Percentiles rank a stretch among this genome's conserved stretches.
phyloP scores from a whole-genome alignment of 2,113 vertebrate genomes.

The Ellobius talpinus region DNA sequence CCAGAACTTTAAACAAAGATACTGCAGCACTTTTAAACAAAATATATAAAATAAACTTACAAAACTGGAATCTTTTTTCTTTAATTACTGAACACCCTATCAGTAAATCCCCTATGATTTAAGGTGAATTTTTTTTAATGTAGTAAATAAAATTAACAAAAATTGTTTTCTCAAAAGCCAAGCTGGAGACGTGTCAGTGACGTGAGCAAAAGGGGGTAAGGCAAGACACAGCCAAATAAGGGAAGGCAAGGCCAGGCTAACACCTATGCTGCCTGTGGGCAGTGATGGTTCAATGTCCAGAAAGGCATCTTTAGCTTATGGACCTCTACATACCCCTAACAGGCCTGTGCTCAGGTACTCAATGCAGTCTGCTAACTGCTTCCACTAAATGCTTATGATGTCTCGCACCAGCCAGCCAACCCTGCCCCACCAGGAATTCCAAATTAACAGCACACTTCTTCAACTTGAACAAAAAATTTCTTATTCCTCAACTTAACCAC shows the following conservation, averaged over 20 bases:
- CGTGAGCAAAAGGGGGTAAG: not conserved
- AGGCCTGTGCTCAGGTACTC: not conserved
- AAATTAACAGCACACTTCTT: not conserved
- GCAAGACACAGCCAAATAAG: not conserved
- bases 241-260: not conserved
- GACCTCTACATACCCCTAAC: not conserved
- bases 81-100: not conserved
- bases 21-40: not conserved
- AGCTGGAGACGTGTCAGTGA: not conserved
- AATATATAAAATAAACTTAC: not conserved
- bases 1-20: not conserved
- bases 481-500: not conserved
- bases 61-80: not conserved
- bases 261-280: not conserved
- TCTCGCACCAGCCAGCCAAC: not conserved
- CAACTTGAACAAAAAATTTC: constrained; percentile 32
- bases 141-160: not conserved
- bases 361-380: not conserved
- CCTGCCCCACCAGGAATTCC: not conserved
- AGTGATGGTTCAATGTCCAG: not conserved
- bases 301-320: not conserved
- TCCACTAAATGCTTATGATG: not conserved
- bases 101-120: not conserved
- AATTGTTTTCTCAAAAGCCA: not conserved
- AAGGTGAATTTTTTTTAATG: not conserved